Percentiles rank a stretch among this genome's conserved stretches.
phyloP scores from a whole-genome alignment of 2,888 invertebrate species.

The Xylophagus ater region DNA sequence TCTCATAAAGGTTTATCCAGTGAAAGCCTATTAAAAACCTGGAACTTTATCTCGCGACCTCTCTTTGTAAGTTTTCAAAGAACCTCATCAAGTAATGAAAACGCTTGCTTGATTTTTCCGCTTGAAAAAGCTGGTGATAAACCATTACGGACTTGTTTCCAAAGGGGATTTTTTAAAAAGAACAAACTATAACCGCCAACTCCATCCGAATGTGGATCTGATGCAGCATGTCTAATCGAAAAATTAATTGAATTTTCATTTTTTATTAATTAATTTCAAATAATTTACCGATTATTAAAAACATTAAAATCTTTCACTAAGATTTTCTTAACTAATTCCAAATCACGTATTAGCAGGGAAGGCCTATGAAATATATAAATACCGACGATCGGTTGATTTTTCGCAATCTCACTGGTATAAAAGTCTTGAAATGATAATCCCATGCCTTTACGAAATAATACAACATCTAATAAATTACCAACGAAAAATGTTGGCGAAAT shows the following conservation, averaged over 20 bases:
- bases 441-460: constrained; percentile 27
- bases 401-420: constrained; percentile 28
- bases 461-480: constrained; percentile 35
- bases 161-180: constrained; percentile 36
- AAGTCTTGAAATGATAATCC: constrained; percentile 32
- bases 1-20: no score
- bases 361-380: constrained; percentile 40
- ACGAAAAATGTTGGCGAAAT: constrained; percentile 34
- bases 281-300: constrained; percentile 37
- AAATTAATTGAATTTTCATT: not conserved
- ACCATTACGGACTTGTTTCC: constrained; percentile 38
- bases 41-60: no score
- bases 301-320: constrained; percentile 40
- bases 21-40: no score
- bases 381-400: constrained; percentile 31
- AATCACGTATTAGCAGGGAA: constrained; percentile 37
- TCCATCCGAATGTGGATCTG: constrained; percentile 31
- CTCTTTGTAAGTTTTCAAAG: no score
- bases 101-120: constrained; percentile 37
- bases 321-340: constrained; percentile 39
- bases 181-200: constrained; percentile 39
- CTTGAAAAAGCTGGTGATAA: constrained; percentile 41
- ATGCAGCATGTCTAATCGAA: constrained; percentile 21
- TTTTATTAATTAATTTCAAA: not conserved
- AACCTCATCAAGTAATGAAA: constrained; percentile 31